Evolutionary conservation across 2,113 vertebrate species (phyloP).

Genomic region (Urocitellus parryii): DNA sequence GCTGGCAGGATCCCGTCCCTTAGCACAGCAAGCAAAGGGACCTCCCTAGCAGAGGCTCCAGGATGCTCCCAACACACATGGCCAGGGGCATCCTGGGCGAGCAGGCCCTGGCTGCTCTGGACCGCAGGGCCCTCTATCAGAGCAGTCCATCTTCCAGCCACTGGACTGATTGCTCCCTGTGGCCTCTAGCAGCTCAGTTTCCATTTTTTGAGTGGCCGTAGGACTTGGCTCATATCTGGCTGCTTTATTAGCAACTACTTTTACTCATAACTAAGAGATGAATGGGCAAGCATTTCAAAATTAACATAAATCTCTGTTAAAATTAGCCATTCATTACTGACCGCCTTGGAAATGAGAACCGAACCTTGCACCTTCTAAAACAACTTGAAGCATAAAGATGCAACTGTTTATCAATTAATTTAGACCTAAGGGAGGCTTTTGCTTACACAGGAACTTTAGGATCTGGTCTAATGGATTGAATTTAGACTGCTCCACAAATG

Average conservation of each 20-base stretch:
- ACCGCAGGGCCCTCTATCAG: neutral
- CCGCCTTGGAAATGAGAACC: constrained; percentile 12
- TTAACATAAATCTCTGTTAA: neutral
- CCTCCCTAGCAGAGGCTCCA: too few species aligned
- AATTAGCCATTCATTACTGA: constrained; percentile 34
- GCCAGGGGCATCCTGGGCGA: rapidly evolving
- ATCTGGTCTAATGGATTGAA: constrained; percentile 51
- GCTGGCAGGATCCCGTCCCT: neutral
- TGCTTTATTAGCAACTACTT: constrained; percentile 53
- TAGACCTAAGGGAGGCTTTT: constrained; percentile 22
- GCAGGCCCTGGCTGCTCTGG: neutral
- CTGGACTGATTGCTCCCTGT: neutral
- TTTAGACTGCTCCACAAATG: constrained; percentile 53
- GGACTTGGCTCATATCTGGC: neutral
- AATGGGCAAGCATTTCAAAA: constrained; percentile 37
- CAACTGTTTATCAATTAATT: constrained; percentile 56
- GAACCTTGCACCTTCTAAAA: neutral
- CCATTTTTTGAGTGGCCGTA: neutral
- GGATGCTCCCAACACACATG: neutral
- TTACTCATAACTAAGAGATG: constrained; percentile 35
- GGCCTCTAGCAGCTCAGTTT: neutral
- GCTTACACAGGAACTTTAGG: constrained; percentile 7
- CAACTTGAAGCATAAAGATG: neutral
- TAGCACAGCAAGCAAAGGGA: neutral
- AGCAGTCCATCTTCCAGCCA: neutral